These are phyloP conservation scores for Anniella stebbinsi DNA, from an alignment of 2,797 vertebrate genomes.

Conservation along the genomic window DNA sequence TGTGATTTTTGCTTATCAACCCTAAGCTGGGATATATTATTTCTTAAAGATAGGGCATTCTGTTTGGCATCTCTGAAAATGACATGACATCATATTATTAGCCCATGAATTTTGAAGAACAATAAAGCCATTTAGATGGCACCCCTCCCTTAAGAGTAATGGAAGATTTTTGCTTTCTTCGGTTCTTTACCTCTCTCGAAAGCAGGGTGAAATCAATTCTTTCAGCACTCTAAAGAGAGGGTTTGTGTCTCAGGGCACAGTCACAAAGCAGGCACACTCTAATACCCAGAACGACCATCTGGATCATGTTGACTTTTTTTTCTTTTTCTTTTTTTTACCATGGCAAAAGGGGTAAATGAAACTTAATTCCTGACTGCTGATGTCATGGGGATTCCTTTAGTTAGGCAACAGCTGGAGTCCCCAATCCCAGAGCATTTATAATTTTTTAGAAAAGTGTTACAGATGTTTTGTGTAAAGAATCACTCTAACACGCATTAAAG, in stretches of 20 bases:
- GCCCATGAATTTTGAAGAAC: constrained; percentile 45
- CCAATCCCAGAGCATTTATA: constrained; percentile 55
- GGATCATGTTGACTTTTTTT: constrained; percentile 77
- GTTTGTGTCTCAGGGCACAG: constrained; percentile 73
- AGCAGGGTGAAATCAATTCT: constrained; percentile 82
- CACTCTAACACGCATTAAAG: constrained; percentile 48
- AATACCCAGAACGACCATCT: constrained; percentile 82
- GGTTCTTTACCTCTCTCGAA: constrained; percentile 68
- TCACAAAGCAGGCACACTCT: constrained; percentile 77
- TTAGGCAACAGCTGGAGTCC: constrained; percentile 76
- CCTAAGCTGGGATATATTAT: constrained; percentile 33
- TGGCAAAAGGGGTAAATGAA: constrained; percentile 79
- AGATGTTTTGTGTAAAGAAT: constrained; percentile 68
- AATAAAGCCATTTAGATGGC: constrained; percentile 42
- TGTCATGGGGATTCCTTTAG: constrained; percentile 75
- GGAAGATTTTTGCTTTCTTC: constrained; percentile 57
- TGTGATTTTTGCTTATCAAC: neutral
- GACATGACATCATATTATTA: constrained; percentile 57
- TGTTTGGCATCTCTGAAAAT: constrained; percentile 46
- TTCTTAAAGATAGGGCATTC: constrained; percentile 19
- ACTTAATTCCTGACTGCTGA: constrained; percentile 80
- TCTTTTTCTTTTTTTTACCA: constrained; percentile 65
- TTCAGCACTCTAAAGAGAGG: constrained; percentile 77
- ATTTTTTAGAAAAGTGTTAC: constrained; percentile 53
- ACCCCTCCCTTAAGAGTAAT: constrained; percentile 61